Conservation (phyloP, 2,888 invertebrate genomes). For the Steinernema carpocapsae region DNA sequence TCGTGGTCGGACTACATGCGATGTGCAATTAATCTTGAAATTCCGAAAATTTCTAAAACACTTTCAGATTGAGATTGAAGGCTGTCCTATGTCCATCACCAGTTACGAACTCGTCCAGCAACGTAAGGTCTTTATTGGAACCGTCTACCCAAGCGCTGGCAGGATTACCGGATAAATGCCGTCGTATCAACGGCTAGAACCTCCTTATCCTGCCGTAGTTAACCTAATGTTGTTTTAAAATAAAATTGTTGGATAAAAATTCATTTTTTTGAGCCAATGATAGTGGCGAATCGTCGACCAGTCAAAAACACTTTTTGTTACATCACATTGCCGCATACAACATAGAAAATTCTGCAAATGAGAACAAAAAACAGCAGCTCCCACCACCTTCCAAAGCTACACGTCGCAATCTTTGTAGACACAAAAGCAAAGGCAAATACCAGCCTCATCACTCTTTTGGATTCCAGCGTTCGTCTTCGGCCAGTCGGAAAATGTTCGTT, state of each 20-base stretch:
- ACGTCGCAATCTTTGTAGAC: no score
- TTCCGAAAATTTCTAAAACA: no score
- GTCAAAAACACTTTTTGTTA: no score
- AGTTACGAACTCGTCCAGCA: slow-evolving; percentile 62
- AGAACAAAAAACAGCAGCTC: no score
- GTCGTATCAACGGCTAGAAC: slow-evolving; percentile 45
- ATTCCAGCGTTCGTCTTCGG: background rate
- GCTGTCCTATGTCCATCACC: slow-evolving; percentile 64
- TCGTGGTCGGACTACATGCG: slow-evolving; percentile 75
- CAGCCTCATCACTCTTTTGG: no score
- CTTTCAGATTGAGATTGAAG: slow-evolving; percentile 61
- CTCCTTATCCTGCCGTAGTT: background rate
- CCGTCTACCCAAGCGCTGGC: slow-evolving; percentile 64
- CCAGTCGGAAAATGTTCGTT: background rate
- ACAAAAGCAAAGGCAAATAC: no score
- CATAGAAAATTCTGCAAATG: no score
- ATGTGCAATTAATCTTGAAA: slow-evolving; percentile 57
- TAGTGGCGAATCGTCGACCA: no score
- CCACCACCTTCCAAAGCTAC: no score
- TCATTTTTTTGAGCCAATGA: no score
- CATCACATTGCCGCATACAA: no score
- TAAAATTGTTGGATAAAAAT: no score
- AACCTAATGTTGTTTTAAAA: background rate
- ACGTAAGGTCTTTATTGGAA: slow-evolving; percentile 63
- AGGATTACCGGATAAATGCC: slow-evolving; percentile 60